Evolutionary conservation across 2,888 invertebrate species (phyloP), one percentile per base, ranked within the genome.

Genomic region (Caenorhabditis macrosperma): DNA sequence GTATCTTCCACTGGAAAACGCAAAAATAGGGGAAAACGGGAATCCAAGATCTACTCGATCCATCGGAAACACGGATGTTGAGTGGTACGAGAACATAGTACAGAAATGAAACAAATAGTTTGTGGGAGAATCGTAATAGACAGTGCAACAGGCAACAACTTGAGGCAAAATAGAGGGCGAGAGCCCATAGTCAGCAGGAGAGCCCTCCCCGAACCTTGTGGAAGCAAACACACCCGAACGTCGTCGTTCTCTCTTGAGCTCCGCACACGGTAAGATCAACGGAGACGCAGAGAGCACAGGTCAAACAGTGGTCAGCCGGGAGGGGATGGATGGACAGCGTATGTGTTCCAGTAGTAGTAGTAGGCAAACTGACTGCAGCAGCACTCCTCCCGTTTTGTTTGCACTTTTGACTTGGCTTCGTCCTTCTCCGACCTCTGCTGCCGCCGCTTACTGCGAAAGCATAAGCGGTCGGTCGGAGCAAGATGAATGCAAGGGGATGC

Each of bases 281-380:
- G 28, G 64, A 66, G 74, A 55, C 68, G 60, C 60, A 60, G 59
- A 57, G 63, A 15, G 71, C 46, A 46, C 46, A 63, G 64, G 35
- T 74, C 74, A 74, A 74, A 74, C 74, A 74, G 74, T 74, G 74
- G 74, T 74, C 74, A 74, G 44, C 44, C 44, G 44, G 44, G 61
- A 71, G 59, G 71, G 69, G 60, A 44, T 52, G 57, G 46, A 35
- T 74, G 55, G 63, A 59, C 30, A 60, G 68, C 50, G 67, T 57
- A 35, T 63, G 63, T 77, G 68, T 77, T 69, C 76, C 68, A 77
- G 76, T 77, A 77, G 76, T 77, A 77, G 76, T 64, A 77, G 68
- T 77, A 68, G 76, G 76, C 68, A 77, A 77, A 77, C 76, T 64
- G 59, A 64, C 74, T 74, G 61, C 35, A 44, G 61, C 35, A 44